phyloP scores from a whole-genome alignment of 2,888 invertebrate genomes.

The Leptarthrus brevirostris region DNA sequence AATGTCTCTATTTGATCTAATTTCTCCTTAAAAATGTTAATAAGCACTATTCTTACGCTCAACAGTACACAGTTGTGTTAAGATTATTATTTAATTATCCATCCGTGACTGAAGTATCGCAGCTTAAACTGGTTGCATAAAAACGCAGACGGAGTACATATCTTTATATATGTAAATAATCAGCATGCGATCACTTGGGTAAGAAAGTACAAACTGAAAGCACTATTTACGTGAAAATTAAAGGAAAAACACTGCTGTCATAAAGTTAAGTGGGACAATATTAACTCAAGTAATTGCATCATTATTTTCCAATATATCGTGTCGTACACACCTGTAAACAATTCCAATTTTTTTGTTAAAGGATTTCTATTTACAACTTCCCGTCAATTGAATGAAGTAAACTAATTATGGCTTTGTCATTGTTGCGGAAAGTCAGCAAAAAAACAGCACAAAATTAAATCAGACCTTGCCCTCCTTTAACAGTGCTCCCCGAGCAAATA shows the following conservation, averaged over 20 bases:
- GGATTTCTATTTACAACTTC: slow-evolving; percentile 32
- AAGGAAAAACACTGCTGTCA: not conserved
- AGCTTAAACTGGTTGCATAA: not conserved
- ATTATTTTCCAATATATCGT: slow-evolving; percentile 35
- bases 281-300: slow-evolving; percentile 25
- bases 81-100: no score
- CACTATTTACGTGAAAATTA: not conserved
- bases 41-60: no score
- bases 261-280: slow-evolving; percentile 18
- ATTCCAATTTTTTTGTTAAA: not conserved
- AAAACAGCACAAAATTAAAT: slow-evolving; percentile 32
- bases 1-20: no score
- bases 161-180: not conserved
- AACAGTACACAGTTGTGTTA: no score
- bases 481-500: not conserved
- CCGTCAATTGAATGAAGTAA: slow-evolving; percentile 14
- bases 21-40: no score
- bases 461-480: slow-evolving; percentile 29
- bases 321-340: slow-evolving; percentile 7
- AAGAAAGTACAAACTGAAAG: not conserved
- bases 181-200: not conserved
- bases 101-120: no score
- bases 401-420: slow-evolving; percentile 9
- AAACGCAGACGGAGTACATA: not conserved
- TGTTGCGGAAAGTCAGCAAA: not conserved